Evolutionary conservation across 2,797 vertebrate species (phyloP), one percentile per base, ranked within the genome.

Genomic region (Setipinna tenuifilis): DNA sequence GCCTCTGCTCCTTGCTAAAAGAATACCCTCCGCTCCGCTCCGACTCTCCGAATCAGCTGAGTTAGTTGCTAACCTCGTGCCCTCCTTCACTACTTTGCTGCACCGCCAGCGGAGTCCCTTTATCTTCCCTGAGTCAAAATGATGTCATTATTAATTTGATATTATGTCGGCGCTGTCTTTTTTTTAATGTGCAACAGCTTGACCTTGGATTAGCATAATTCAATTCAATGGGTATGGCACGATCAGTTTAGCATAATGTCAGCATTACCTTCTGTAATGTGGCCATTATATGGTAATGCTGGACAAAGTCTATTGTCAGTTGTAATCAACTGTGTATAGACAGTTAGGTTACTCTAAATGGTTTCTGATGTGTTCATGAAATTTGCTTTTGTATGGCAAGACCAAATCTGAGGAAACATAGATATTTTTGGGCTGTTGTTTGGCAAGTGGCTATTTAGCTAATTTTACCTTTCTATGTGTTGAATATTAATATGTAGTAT

Each of bases 131-230:
- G 17, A 78, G 71, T 78, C 71, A 41, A 78, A 78, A 44, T 78
- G 17, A 78, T 78, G 71, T 78, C 31, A 78, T 41, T 78, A 41
- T 78, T 78, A 78, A 78, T 78, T 78, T 78, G 31, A 78, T 31
- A 35, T 78, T 78, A 78, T 44, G 71, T 78, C 41, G 71, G 71
- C 71, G 35, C 71, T 78, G 21, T 78, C 17, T 78, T 21, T 78
- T 44, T 78, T 44, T 41, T 78, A 75, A 21, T 16, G 35, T 44
- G 71, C 31, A 78, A 78, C 71, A 78, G 35, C 31, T 78, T 78
- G 71, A 78, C 71, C 71, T 78, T 19, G 35, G 71, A 78, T 78
- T 78, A 78, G 71, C 71, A 78, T 78, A 78, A 78, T 44, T 78
- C 71, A 78, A 78, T 78, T 78, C 71, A 78, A 44, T 35, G 31